Evolutionary conservation across 2,797 vertebrate genomes (phyloP).

Genomic region (Dendrocincla fuliginosa): DNA sequence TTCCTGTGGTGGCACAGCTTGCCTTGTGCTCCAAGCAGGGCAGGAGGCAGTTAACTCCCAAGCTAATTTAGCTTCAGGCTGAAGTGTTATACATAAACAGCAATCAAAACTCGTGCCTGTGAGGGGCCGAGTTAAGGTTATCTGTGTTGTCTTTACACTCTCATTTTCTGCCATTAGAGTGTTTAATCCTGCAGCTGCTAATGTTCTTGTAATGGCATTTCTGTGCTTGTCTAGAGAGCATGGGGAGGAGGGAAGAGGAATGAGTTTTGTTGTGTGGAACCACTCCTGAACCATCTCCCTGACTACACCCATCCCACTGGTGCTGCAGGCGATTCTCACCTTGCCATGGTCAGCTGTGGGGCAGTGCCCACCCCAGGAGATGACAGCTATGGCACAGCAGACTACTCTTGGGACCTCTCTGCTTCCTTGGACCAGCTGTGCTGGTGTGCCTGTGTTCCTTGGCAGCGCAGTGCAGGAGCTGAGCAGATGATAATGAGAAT

Average conservation of each 20-base stretch:
- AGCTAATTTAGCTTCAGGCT: slow-evolving; percentile 49
- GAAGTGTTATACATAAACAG: slow-evolving; percentile 56
- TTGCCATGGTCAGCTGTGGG: fast-evolving
- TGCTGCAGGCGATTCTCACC: neutral
- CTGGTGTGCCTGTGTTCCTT: neutral
- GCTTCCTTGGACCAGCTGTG: fast-evolving
- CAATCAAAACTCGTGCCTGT: slow-evolving; percentile 51
- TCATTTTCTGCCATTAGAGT: slow-evolving; percentile 59
- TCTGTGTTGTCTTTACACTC: slow-evolving; percentile 57
- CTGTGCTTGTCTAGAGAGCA: slow-evolving; percentile 23
- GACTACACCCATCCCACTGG: neutral
- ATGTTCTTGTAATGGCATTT: slow-evolving; percentile 58
- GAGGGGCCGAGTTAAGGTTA: slow-evolving; percentile 59
- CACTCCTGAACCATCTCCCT: neutral
- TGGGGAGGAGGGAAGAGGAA: neutral
- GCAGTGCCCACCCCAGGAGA: neutral
- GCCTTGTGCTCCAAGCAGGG: slow-evolving; percentile 23
- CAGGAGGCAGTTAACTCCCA: slow-evolving; percentile 63
- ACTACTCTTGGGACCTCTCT: neutral
- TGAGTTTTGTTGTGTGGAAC: neutral
- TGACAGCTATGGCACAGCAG: neutral
- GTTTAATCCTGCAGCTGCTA: slow-evolving; percentile 58
- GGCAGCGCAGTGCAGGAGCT: fast-evolving
- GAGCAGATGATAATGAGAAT: neutral
- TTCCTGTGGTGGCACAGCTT: slow-evolving; percentile 36